A percentile compares a stretch with the other conserved stretches of the same genome.
These are phyloP conservation scores for Mesaphorura yosii DNA, from an alignment of 1,140 invertebrate genomes.

Conservation along the genomic window DNA sequence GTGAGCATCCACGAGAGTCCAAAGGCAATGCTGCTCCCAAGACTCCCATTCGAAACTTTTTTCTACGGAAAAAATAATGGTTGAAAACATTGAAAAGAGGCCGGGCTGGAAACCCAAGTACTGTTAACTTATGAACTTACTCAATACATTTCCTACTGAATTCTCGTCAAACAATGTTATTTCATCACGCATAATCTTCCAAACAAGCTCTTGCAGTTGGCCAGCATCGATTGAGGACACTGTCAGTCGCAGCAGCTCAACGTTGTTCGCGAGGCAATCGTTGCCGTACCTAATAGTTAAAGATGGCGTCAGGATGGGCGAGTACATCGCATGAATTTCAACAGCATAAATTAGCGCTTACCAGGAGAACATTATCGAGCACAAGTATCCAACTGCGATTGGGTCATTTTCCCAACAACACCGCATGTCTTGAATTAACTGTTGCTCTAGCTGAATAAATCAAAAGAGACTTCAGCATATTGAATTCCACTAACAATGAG, in stretches of 20 bases:
- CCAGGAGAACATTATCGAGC: conserved; percentile 81
- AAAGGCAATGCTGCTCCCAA: conserved; percentile 90
- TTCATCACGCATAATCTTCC: conserved; percentile 78
- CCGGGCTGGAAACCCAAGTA: not conserved
- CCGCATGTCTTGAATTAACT: conserved; percentile 34
- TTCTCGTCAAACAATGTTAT: conserved; percentile 44
- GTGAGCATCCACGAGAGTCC: conserved; percentile 87
- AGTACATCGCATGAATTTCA: too few species aligned
- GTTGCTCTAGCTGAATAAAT: conserved; percentile 21
- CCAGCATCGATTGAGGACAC: conserved; percentile 75
- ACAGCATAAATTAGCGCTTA: too few species aligned
- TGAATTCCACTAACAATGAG: too few species aligned
- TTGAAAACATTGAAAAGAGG: not conserved
- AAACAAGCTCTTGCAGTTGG: conserved; percentile 79
- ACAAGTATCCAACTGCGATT: conserved; percentile 71
- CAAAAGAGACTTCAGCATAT: too few species aligned
- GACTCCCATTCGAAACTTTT: conserved; percentile 88
- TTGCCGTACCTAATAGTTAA: not conserved
- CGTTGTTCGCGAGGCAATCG: conserved; percentile 71
- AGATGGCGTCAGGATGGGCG: too few species aligned
- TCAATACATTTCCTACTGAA: conserved; percentile 40
- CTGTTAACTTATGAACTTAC: conserved; percentile 36
- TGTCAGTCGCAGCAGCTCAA: conserved; percentile 63
- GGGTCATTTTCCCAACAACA: conserved; percentile 77
- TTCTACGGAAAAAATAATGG: conserved; percentile 47